A percentile compares a stretch with the other conserved stretches of the same genome.
phyloP scores from a whole-genome alignment of 2,113 vertebrate species.

The Apistogramma diplotaenia region DNA sequence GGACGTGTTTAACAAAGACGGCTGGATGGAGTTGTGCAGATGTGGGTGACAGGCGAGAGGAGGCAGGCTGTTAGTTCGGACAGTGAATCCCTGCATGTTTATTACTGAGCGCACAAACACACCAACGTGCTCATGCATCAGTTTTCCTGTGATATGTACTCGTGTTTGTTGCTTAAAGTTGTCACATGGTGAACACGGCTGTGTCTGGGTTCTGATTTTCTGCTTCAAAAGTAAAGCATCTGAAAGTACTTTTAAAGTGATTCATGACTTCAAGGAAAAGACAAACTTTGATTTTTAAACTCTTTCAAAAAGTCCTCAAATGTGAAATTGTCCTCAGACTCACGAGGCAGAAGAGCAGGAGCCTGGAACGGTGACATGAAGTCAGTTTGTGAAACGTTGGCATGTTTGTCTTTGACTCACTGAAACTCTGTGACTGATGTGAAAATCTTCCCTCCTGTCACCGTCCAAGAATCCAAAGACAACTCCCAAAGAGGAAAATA shows the following conservation, averaged over 20 bases:
- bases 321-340: too few relatives aligned
- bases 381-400: not conserved
- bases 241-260: too few relatives aligned
- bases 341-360: too few relatives aligned
- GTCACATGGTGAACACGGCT: not conserved
- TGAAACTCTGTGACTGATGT: too few relatives aligned
- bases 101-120: not conserved
- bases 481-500: not conserved
- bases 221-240: not conserved
- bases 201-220: not conserved
- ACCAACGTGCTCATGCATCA: not conserved
- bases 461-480: not conserved
- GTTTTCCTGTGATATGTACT: not conserved
- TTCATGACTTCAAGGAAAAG: too few relatives aligned
- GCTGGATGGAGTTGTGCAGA: constrained; percentile 8
- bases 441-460: not conserved
- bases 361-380: too few relatives aligned
- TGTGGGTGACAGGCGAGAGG: not conserved
- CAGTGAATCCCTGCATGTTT: too few relatives aligned
- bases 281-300: not conserved
- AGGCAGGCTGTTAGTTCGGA: not conserved
- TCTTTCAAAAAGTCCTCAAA: not conserved
- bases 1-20: constrained; percentile 22
- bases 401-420: not conserved
- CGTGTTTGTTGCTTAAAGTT: not conserved